Percentiles rank a stretch among this genome's conserved stretches.
These are phyloP conservation scores for Microplitis mediator DNA, from an alignment of 1,140 invertebrate species.

Conservation along the genomic window DNA sequence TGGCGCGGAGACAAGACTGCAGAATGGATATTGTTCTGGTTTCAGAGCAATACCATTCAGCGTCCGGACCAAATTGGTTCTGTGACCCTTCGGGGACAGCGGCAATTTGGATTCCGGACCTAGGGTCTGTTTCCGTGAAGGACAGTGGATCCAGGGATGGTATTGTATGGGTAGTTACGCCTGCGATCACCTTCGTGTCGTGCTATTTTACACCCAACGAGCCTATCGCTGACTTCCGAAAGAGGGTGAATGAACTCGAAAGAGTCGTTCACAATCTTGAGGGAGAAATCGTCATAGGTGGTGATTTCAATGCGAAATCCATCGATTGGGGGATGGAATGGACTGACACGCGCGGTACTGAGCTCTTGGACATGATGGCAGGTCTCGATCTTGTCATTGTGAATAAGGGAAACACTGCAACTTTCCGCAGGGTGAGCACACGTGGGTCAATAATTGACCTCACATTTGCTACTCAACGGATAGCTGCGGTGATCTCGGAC, in stretches of 20 bases:
- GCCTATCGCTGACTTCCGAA: conserved; percentile 19
- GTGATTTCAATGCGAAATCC: not conserved
- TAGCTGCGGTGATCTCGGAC: not conserved
- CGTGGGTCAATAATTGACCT: not conserved
- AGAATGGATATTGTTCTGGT: no score
- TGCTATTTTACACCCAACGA: conserved; percentile 34
- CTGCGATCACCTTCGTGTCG: not conserved
- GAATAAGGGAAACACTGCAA: conserved; percentile 8
- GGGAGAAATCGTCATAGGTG: conserved; percentile 17
- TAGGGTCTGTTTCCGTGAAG: no score
- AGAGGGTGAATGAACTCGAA: conserved; percentile 18
- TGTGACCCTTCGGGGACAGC: no score
- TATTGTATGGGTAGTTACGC: no score
- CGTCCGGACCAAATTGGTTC: no score
- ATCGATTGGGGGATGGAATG: not conserved
- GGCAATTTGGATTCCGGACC: no score
- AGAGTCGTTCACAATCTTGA: not conserved
- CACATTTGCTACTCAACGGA: not conserved
- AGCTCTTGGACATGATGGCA: not conserved
- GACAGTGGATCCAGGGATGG: no score
- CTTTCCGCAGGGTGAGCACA: conserved; percentile 14
- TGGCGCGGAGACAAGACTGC: no score
- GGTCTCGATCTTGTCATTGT: not conserved
- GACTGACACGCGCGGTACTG: not conserved
- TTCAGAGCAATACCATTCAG: no score